A percentile compares a stretch with the other conserved stretches of the same genome.
phyloP scores from a whole-genome alignment of 2,888 invertebrate species.

The Drosophila meridionalis region DNA sequence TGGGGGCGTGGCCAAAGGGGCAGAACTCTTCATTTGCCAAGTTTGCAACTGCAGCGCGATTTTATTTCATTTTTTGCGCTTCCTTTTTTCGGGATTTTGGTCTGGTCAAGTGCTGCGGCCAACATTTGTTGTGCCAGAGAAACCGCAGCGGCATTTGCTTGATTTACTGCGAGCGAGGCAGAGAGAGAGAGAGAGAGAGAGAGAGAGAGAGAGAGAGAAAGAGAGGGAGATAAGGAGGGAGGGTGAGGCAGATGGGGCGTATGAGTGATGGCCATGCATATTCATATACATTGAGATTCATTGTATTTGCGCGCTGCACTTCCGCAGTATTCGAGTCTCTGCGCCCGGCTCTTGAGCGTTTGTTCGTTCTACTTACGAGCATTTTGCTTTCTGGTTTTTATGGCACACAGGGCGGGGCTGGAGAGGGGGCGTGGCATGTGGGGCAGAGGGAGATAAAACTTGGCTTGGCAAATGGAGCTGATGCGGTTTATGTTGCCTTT shows the following conservation, averaged over 20 bases:
- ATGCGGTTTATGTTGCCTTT: slow-evolving; percentile 48
- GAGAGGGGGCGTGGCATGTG: background rate
- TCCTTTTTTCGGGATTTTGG: slow-evolving; percentile 16
- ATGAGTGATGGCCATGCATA: slow-evolving; percentile 79
- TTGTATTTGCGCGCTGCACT: slow-evolving; percentile 75
- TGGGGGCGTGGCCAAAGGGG: background rate
- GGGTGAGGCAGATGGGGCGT: slow-evolving; percentile 53
- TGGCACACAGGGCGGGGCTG: slow-evolving; percentile 14
- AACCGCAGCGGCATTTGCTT: slow-evolving; percentile 66
- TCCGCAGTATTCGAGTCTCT: slow-evolving; percentile 66
- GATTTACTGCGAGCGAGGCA: slow-evolving; percentile 39
- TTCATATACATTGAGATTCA: slow-evolving; percentile 79
- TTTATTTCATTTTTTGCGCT: background rate
- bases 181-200: slow-evolving; percentile 8
- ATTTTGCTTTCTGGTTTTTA: slow-evolving; percentile 58
- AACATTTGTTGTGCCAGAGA: slow-evolving; percentile 67
- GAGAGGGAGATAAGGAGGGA: background rate
- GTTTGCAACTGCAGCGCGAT: slow-evolving; percentile 34
- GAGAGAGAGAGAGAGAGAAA: slow-evolving; percentile 4
- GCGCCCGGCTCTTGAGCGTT: slow-evolving; percentile 57
- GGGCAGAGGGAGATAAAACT: slow-evolving; percentile 36
- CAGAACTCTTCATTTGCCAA: slow-evolving; percentile 43
- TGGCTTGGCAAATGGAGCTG: slow-evolving; percentile 23
- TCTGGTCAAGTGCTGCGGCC: slow-evolving; percentile 67
- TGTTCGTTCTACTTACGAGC: slow-evolving; percentile 73